Base-by-base conservation (phyloP, 2,113 vertebrate species). In the Cromileptes altivelis region DNA sequence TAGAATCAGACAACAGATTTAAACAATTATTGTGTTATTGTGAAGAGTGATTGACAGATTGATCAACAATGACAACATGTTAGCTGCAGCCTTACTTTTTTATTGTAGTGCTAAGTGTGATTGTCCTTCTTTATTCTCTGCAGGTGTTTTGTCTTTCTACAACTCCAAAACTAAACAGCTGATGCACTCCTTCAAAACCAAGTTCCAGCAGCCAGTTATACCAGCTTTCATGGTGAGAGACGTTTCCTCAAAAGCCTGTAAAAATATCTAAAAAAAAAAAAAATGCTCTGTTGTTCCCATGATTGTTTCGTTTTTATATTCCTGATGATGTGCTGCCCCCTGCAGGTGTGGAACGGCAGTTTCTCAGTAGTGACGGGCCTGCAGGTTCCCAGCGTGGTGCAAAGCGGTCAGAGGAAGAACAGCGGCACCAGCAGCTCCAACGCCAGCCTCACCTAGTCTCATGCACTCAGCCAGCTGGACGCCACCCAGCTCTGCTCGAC, bases 401-500 rank as follows among this genome's bases (percentile, higher is more conserved):
- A 94, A 73, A 97, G 97, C 19, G 95, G 97, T 1, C 97, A 98
- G 96, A 97, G 97, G 84, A 96, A 96, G 53, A 98, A 96, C 93
- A 99, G 98, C 47, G 95, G 95, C 0, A 97, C 97, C 67, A 99
- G 98, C 95, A 99, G 98, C 92, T 99, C 98, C 84, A 98, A 96
- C 14, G 94, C 97, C 93, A 99, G 98, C 94, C 95, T 98, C 86
- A 96, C 96, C 84, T 99, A 97, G 93, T 85, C 70, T n/a, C 53
- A 33, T 27, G 67, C 68, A 5, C 60, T 7, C 25, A 12, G 47
- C 49, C 73, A 25, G 81, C 52, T 60, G 76, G 65, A 70, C 67
- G 52, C 7, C 75, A 6, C 57, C 52, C 84, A 6, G 53, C 80
- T 50, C 70, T 4, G 57, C 65, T 50, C 5, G 42, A 80, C 58